phyloP scores from a whole-genome alignment of 2,113 vertebrate genomes.

The Thinocorus orbignyianus region DNA sequence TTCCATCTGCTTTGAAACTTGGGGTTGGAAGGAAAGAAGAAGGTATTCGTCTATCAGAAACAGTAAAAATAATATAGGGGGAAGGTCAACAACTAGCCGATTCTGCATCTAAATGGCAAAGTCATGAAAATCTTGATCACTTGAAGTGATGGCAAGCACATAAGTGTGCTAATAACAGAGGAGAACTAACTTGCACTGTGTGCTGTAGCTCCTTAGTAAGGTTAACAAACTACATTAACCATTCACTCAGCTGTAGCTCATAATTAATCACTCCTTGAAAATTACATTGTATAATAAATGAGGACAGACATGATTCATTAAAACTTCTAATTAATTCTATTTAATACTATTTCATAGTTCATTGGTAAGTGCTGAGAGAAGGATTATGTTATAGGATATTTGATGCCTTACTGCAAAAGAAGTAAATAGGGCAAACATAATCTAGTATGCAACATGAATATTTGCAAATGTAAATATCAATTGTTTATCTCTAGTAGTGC shows the following conservation, averaged over 20 bases:
- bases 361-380: slow-evolving; percentile 80
- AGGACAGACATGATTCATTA: slow-evolving; percentile 84
- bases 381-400: slow-evolving; percentile 71
- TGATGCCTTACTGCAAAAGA: slow-evolving; percentile 70
- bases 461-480: slow-evolving; percentile 58
- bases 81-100: slow-evolving; percentile 7
- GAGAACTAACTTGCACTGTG: slow-evolving; percentile 49
- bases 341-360: slow-evolving; percentile 85
- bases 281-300: slow-evolving; percentile 85
- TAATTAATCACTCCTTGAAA: slow-evolving; percentile 83
- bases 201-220: slow-evolving; percentile 69
- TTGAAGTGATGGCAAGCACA: slow-evolving; percentile 27
- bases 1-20: slow-evolving; percentile 9
- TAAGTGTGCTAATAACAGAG: slow-evolving; percentile 59
- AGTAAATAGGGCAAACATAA: slow-evolving; percentile 71
- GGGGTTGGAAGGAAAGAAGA: neutral
- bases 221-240: slow-evolving; percentile 81
- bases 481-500: slow-evolving; percentile 43
- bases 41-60: neutral
- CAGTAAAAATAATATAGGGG: neutral
- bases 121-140: slow-evolving; percentile 33
- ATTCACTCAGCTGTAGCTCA: slow-evolving; percentile 76
- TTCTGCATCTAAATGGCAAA: slow-evolving; percentile 40
- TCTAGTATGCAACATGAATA: slow-evolving; percentile 52
- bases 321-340: slow-evolving; percentile 86